phyloP scores from a whole-genome alignment of 2,113 vertebrate genomes.

The Siphamia tubifer region DNA sequence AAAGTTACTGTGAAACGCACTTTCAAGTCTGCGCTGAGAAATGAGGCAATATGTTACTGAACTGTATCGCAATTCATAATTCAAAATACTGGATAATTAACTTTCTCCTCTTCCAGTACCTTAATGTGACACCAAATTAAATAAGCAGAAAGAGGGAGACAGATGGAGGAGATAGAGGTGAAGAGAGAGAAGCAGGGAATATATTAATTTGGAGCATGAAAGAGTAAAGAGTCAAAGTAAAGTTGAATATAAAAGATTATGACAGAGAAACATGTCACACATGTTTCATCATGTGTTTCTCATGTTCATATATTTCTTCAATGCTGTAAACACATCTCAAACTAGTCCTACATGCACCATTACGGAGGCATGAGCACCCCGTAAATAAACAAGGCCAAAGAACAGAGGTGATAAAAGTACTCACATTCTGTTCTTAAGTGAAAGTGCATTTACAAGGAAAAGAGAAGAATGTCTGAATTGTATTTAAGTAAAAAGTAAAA shows the following conservation, averaged over 20 bases:
- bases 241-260: not conserved
- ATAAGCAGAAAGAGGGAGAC: conserved; percentile 5
- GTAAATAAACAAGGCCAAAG: not conserved
- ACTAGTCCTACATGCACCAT: too few relatives aligned
- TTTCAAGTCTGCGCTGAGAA: conserved; percentile 32
- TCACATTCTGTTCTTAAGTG: too few relatives aligned
- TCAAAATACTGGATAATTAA: conserved; percentile 63
- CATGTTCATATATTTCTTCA: too few relatives aligned
- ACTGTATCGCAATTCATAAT: conserved; percentile 57
- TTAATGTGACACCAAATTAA: conserved; percentile 59
- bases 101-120: conserved; percentile 49
- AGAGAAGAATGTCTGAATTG: too few relatives aligned
- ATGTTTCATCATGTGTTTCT: too few relatives aligned
- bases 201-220: not conserved
- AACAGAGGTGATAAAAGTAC: too few relatives aligned
- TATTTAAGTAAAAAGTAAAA: too few relatives aligned
- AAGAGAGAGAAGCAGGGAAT: not conserved
- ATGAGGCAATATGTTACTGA: conserved; percentile 50
- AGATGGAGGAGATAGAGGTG: not conserved
- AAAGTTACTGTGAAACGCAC: conserved; percentile 31
- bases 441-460: too few relatives aligned
- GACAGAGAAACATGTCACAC: too few relatives aligned
- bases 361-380: not conserved
- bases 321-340: too few relatives aligned
- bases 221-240: not conserved